Conservation (phyloP, 2,797 vertebrate genomes). For the Pogoniulus pusillus region DNA sequence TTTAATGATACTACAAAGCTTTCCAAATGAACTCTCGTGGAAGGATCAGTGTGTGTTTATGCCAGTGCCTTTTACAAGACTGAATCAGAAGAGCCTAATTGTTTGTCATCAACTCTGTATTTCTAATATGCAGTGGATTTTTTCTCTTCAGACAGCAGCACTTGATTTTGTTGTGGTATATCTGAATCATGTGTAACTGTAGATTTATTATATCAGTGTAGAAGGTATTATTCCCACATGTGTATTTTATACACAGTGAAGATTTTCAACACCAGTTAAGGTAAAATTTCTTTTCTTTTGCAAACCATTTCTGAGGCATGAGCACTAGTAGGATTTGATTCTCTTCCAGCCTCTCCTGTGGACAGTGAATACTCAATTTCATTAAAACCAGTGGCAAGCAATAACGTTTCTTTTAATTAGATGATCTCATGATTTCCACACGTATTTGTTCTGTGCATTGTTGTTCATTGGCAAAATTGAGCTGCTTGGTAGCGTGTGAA, state of each 20-base stretch:
- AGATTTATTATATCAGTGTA: conserved; percentile 2
- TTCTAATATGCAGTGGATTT: background rate
- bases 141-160: background rate
- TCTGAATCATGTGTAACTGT: background rate
- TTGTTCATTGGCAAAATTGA: conserved; percentile 36
- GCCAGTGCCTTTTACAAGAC: background rate
- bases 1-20: background rate
- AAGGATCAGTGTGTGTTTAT: background rate
- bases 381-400: conserved; percentile 41
- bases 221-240: background rate
- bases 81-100: background rate
- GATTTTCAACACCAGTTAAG: background rate
- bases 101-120: background rate
- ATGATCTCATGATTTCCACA: conserved; percentile 57
- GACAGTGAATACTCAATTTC: background rate
- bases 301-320: background rate
- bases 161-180: background rate
- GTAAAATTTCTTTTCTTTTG: background rate
- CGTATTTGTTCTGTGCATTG: conserved; percentile 5
- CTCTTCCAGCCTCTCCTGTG: conserved; percentile 7
- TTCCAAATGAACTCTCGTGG: background rate
- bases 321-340: background rate
- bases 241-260: conserved; percentile 2
- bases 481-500: conserved; percentile 45
- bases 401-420: conserved; percentile 58